These are phyloP conservation scores for Spilarctia lutea DNA, from an alignment of 2,888 invertebrate species.

Conservation along the genomic window DNA sequence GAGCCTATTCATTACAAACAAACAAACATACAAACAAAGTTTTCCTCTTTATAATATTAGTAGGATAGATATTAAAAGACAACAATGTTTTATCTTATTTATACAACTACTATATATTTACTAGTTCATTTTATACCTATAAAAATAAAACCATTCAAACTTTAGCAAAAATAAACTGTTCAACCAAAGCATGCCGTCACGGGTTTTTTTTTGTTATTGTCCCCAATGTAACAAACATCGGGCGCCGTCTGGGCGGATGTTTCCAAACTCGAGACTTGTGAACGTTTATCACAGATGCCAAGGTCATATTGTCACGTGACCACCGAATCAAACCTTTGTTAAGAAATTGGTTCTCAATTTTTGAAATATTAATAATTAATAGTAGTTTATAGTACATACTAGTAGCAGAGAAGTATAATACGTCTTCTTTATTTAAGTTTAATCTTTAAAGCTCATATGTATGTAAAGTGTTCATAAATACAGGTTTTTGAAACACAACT, in stretches of 20 bases:
- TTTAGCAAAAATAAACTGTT: constrained; percentile 16
- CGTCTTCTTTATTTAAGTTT: background rate
- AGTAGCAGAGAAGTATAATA: background rate
- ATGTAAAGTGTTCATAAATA: background rate
- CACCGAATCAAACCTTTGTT: constrained; percentile 33
- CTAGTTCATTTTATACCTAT: background rate
- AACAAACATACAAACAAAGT: too few species aligned
- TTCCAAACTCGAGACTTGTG: constrained; percentile 46
- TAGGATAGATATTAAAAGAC: background rate
- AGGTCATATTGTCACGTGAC: constrained; percentile 50
- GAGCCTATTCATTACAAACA: too few species aligned
- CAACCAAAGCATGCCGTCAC: constrained; percentile 21
- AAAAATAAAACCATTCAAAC: background rate
- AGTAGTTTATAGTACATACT: too few species aligned
- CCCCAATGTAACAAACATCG: constrained; percentile 39
- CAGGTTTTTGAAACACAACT: constrained; percentile 3
- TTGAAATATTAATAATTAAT: background rate
- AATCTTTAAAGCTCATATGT: too few species aligned
- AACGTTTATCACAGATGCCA: constrained; percentile 46
- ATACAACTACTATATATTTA: too few species aligned
- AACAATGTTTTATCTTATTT: background rate
- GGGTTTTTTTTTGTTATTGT: constrained; percentile 39
- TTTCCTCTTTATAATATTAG: too few species aligned
- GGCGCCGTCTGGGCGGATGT: constrained; percentile 59
- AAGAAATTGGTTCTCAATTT: constrained; percentile 43